phyloP scores from a whole-genome alignment of 2,797 vertebrate genomes.

The Gallirallus australis region DNA sequence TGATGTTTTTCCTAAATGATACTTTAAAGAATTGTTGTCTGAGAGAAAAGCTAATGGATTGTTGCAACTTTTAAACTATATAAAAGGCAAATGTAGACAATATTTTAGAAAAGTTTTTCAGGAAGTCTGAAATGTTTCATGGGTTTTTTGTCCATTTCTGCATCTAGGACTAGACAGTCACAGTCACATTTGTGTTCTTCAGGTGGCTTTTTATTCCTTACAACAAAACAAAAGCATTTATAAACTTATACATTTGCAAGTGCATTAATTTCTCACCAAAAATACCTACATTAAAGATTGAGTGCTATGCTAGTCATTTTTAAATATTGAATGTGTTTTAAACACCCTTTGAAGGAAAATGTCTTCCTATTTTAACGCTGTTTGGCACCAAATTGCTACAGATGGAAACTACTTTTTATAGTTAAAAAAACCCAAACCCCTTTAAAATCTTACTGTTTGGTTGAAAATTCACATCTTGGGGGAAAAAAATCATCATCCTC shows the following conservation, averaged over 20 bases:
- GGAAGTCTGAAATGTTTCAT: neutral
- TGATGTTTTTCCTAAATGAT: neutral
- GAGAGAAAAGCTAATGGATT: neutral
- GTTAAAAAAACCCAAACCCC: neutral
- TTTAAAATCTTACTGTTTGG: neutral
- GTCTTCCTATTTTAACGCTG: neutral
- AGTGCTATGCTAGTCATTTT: neutral
- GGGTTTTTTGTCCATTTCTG: neutral
- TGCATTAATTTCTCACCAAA: neutral
- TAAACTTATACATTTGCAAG: accelerated
- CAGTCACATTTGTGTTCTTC: neutral
- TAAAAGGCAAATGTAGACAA: neutral
- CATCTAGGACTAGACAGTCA: neutral
- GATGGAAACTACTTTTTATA: neutral
- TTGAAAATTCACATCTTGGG: neutral
- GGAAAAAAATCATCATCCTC: neutral
- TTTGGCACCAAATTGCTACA: neutral
- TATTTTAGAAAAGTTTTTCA: neutral
- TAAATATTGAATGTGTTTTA: neutral
- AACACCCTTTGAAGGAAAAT: neutral
- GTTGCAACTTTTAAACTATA: neutral
- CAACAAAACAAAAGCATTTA: neutral
- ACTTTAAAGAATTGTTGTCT: neutral
- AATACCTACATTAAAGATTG: neutral
- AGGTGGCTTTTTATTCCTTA: neutral